Percentiles rank a stretch among this genome's conserved stretches.
Evolutionary conservation across 2,797 vertebrate genomes (phyloP).

Genomic region (Falco peregrinus): DNA sequence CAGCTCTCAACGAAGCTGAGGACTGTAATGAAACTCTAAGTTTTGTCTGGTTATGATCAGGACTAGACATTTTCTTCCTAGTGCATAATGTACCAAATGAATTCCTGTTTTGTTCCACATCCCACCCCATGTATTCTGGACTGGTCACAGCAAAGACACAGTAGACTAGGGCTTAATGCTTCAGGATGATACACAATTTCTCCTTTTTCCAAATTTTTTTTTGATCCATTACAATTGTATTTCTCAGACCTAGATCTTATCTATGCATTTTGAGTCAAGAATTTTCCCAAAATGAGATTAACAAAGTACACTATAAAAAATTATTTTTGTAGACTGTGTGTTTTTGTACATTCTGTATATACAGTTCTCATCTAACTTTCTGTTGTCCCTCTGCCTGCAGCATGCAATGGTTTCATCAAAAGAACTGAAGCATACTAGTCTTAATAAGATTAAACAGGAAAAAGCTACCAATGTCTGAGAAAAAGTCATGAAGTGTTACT

Average conservation of each 20-base stretch:
- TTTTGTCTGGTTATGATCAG: not conserved
- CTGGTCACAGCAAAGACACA: not conserved
- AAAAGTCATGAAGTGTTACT: not conserved
- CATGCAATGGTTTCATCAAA: not conserved
- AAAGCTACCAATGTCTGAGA: not conserved
- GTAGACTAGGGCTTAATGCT: not conserved
- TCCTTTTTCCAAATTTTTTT: not conserved
- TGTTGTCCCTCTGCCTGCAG: not conserved
- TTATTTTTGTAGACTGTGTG: not conserved
- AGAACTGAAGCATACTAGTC: not conserved
- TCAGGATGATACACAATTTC: not conserved
- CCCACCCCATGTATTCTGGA: not conserved
- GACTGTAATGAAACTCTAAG: not conserved
- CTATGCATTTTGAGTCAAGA: not conserved
- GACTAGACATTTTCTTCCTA: not conserved
- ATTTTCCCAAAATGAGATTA: not conserved
- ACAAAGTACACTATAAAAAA: not conserved
- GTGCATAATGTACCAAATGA: not conserved
- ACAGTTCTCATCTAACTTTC: not conserved
- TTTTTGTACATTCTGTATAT: not conserved
- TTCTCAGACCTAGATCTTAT: not conserved
- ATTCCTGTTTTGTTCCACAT: not conserved
- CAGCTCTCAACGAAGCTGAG: not conserved
- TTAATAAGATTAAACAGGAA: not conserved
- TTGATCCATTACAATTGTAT: not conserved